Percentiles rank a stretch among this genome's conserved stretches.
Evolutionary conservation across 2,888 invertebrate species (phyloP).

Genomic region (Platycheirus rosarum): DNA sequence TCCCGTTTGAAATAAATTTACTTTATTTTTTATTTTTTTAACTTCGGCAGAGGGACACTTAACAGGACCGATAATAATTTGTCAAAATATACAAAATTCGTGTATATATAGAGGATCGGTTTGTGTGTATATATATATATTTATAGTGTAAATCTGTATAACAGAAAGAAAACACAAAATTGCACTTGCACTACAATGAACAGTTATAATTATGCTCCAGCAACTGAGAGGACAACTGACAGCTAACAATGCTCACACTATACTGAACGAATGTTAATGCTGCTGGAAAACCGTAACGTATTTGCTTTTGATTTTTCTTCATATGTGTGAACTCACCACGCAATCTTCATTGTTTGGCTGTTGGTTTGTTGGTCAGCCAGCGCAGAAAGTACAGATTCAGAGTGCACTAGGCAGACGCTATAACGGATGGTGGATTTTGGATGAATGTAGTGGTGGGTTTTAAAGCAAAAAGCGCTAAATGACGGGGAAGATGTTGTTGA

Average conservation of each 20-base stretch:
- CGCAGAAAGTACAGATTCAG: slow-evolving; percentile 17
- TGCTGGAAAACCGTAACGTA: slow-evolving; percentile 72
- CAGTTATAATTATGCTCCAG: slow-evolving; percentile 55
- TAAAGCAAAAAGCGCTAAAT: too few relatives aligned
- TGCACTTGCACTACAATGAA: slow-evolving; percentile 72
- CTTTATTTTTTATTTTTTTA: slow-evolving; percentile 9
- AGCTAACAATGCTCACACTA: slow-evolving; percentile 72
- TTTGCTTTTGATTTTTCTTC: slow-evolving; percentile 71
- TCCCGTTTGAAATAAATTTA: slow-evolving; percentile 47
- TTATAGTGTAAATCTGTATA: slow-evolving; percentile 65
- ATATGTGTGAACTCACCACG: slow-evolving; percentile 61
- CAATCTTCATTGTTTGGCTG: too few relatives aligned
- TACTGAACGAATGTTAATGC: slow-evolving; percentile 65
- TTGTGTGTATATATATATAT: slow-evolving; percentile 36
- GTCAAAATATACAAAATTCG: slow-evolving; percentile 59
- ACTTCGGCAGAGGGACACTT: slow-evolving; percentile 63
- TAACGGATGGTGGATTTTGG: too few relatives aligned
- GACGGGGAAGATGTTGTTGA: too few relatives aligned
- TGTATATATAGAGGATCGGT: slow-evolving; percentile 39
- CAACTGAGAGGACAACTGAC: slow-evolving; percentile 63
- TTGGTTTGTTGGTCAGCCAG: slow-evolving; percentile 1
- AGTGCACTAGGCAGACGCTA: too few relatives aligned
- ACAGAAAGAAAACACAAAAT: slow-evolving; percentile 68
- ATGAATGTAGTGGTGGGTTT: too few relatives aligned
- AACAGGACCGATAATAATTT: slow-evolving; percentile 56